Evolutionary conservation across 2,113 vertebrate species (phyloP).

Genomic region (Ctenodactylus gundi): DNA sequence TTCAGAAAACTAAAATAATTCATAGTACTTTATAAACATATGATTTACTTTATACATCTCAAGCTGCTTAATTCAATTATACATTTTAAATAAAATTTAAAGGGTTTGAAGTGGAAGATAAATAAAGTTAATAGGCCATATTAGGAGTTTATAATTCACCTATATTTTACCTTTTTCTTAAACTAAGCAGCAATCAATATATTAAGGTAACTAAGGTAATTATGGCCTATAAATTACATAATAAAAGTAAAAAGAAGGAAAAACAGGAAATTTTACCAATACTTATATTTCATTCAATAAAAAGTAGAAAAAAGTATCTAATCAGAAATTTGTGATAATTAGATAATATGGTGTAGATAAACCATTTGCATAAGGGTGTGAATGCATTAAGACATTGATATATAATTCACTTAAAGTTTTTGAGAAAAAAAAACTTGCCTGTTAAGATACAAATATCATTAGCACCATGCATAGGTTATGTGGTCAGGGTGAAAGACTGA

Average conservation of each 20-base stretch:
- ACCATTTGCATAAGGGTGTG: not conserved
- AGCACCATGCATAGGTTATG: not conserved
- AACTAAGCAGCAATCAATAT: not conserved
- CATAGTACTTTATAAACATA: not conserved
- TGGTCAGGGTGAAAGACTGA: not conserved
- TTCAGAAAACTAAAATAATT: not conserved
- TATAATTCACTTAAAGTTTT: not conserved
- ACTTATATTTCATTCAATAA: not conserved
- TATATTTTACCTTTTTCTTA: not conserved
- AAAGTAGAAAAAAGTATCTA: not conserved
- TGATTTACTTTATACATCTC: not conserved
- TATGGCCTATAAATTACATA: not conserved
- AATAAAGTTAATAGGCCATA: not conserved
- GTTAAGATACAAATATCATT: not conserved
- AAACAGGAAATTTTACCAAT: not conserved
- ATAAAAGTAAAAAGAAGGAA: not conserved
- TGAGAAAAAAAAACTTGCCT: not conserved
- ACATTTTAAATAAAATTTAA: not conserved
- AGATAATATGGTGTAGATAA: not conserved
- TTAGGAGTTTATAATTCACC: not conserved
- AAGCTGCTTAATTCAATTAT: not conserved
- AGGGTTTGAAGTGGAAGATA: not conserved
- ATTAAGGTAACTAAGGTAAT: not conserved
- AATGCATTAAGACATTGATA: not conserved
- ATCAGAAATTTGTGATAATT: not conserved